Conservation (phyloP, 1,140 invertebrate genomes). For the Cataglyphis hispanica region DNA sequence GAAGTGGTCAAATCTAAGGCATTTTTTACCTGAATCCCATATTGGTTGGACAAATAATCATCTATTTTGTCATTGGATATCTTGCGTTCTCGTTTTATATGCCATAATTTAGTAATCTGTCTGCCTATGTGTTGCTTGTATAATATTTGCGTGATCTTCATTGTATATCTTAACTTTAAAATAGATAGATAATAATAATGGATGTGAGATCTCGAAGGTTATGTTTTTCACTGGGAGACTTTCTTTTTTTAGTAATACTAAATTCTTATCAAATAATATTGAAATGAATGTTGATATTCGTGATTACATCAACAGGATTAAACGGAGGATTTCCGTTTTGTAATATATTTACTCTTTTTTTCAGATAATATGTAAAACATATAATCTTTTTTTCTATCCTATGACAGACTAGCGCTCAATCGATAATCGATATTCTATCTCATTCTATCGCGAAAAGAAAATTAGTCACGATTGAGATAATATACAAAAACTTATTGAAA, state of each 20-base stretch:
- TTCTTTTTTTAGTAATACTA: not conserved
- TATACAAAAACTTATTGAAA: not conserved
- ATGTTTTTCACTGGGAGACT: not conserved
- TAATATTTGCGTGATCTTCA: slow-evolving; percentile 89
- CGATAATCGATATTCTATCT: not conserved
- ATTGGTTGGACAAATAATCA: slow-evolving; percentile 82
- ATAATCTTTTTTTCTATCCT: not conserved
- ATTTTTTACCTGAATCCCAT: slow-evolving; percentile 87
- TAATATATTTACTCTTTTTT: not conserved
- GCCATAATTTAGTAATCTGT: slow-evolving; percentile 90
- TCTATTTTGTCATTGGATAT: slow-evolving; percentile 86
- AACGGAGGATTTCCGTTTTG: not conserved
- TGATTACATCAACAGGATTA: not conserved
- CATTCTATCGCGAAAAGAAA: no score
- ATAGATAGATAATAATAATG: not conserved
- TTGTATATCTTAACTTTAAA: slow-evolving; percentile 75
- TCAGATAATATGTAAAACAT: no score
- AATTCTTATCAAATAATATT: not conserved
- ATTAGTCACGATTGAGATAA: no score
- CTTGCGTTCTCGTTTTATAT: slow-evolving; percentile 87
- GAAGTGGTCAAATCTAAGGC: slow-evolving; percentile 86
- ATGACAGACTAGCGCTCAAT: no score
- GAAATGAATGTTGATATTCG: not conserved
- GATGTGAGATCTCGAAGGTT: not conserved
- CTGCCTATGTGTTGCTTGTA: slow-evolving; percentile 90